phyloP scores from a whole-genome alignment of 1,140 invertebrate species.

The Ridgeia piscesae region DNA sequence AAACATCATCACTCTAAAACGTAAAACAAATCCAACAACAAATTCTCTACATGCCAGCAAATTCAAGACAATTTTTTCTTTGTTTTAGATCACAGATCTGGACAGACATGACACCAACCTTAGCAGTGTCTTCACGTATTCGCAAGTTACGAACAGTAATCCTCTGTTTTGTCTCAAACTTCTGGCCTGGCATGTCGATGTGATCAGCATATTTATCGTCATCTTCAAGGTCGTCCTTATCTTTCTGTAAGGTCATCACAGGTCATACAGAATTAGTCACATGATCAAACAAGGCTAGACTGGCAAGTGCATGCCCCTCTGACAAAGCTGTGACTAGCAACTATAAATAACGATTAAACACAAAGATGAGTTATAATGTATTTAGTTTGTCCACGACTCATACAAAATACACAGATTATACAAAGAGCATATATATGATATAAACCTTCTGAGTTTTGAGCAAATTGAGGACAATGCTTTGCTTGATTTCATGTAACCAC shows the following conservation, averaged over 20 bases:
- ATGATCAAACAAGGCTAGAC: background rate
- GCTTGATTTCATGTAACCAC: too few species aligned
- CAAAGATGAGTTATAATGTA: background rate
- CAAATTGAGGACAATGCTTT: too few species aligned
- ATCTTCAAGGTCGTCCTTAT: constrained; percentile 53
- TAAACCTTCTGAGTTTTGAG: too few species aligned
- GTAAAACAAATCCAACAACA: background rate
- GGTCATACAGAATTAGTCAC: background rate
- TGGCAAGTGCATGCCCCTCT: background rate
- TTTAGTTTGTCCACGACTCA: background rate
- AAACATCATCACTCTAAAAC: background rate
- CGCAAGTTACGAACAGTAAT: constrained; percentile 96
- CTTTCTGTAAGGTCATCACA: background rate
- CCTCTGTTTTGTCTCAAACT: constrained; percentile 93
- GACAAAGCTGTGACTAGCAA: background rate
- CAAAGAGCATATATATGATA: too few species aligned
- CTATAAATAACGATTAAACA: background rate
- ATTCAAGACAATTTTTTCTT: background rate
- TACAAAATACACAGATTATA: background rate
- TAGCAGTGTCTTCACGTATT: constrained; percentile 98
- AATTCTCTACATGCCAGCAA: background rate
- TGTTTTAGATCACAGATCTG: background rate
- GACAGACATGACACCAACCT: constrained; percentile 57
- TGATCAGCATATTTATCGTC: constrained; percentile 64
- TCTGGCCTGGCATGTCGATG: constrained; percentile 90